Conservation (phyloP, 2,888 invertebrate genomes). For the Watsonalla cultraria region DNA sequence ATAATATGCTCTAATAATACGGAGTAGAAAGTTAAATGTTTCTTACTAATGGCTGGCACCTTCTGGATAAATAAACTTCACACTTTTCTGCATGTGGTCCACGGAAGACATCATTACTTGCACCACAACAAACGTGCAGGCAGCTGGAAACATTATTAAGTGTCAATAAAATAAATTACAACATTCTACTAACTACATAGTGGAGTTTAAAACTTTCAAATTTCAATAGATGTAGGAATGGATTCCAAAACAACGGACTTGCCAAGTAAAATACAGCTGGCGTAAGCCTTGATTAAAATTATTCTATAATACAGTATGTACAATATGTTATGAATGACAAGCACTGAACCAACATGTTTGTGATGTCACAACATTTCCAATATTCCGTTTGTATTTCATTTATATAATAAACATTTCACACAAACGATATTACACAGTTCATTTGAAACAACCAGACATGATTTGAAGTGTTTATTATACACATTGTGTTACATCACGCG, state of each 20-base stretch:
- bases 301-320: not conserved
- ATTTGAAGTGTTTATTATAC: not conserved
- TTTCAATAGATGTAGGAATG: not conserved
- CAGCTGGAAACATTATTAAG: constrained; percentile 69
- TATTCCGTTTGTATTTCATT: not conserved
- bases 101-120: constrained; percentile 88
- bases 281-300: not conserved
- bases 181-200: no score
- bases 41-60: constrained; percentile 81
- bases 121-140: constrained; percentile 88
- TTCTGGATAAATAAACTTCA: constrained; percentile 83
- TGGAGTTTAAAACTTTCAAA: no score
- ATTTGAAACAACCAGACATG: not conserved
- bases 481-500: not conserved
- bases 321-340: not conserved
- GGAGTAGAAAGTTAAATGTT: not conserved
- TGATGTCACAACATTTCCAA: not conserved
- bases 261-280: not conserved
- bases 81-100: constrained; percentile 82
- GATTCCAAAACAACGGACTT: not conserved
- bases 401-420: not conserved
- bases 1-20: not conserved
- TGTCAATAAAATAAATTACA: no score
- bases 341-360: not conserved
- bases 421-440: not conserved